phyloP scores from a whole-genome alignment of 2,113 vertebrate genomes.

The Rhagologus leucostigma region DNA sequence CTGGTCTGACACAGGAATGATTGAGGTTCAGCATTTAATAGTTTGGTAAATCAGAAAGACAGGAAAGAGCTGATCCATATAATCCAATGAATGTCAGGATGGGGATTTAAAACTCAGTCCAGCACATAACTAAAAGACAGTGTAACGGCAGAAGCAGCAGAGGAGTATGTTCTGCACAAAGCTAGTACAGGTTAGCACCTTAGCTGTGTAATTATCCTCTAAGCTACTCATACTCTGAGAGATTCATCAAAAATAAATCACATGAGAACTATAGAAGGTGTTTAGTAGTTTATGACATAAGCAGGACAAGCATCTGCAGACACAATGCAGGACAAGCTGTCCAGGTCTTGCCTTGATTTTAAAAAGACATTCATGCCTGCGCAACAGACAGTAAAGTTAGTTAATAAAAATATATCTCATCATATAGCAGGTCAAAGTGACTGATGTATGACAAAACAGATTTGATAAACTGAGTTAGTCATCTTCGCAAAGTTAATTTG shows the following conservation, averaged over 20 bases:
- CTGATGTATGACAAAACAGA: constrained; percentile 13
- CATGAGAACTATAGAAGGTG: background rate
- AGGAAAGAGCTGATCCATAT: constrained; percentile 51
- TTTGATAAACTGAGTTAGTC: constrained; percentile 3
- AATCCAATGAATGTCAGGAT: constrained; percentile 55
- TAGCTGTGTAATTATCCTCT: constrained; percentile 18
- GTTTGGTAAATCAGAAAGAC: constrained; percentile 52
- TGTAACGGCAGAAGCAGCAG: background rate
- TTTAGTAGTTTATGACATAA: background rate
- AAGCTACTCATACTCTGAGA: constrained; percentile 24
- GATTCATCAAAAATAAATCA: constrained; percentile 40
- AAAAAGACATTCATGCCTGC: background rate
- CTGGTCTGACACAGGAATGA: constrained; percentile 27
- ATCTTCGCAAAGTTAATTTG: constrained; percentile 31
- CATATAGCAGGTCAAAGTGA: constrained; percentile 27
- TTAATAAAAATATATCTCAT: constrained; percentile 34
- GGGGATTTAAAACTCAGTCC: constrained; percentile 61
- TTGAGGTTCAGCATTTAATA: constrained; percentile 60
- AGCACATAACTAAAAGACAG: constrained; percentile 19
- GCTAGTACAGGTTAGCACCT: background rate
- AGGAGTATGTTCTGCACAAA: background rate
- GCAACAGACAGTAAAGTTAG: background rate
- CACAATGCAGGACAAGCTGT: background rate
- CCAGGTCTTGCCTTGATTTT: background rate
- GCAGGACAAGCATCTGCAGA: background rate